Evolutionary conservation across 2,888 invertebrate species (phyloP).

Genomic region (Habrosyne pyritoides): DNA sequence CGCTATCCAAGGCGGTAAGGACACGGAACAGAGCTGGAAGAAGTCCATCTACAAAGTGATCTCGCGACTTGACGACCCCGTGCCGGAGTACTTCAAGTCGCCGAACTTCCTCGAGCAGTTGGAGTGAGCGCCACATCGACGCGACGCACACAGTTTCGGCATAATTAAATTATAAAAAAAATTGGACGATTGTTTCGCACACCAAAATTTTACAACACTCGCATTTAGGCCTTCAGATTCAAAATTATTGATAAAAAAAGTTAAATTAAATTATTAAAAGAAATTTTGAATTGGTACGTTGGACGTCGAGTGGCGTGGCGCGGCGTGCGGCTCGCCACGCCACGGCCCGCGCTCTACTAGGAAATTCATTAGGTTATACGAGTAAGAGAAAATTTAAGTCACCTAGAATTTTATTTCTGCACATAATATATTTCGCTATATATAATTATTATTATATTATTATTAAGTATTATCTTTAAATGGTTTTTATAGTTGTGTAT

Average conservation of each 20-base stretch:
- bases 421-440: slow-evolving; percentile 84
- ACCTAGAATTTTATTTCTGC: slow-evolving; percentile 84
- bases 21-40: slow-evolving; percentile 99
- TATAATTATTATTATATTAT: slow-evolving; percentile 83
- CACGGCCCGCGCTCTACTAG: slow-evolving; percentile 71
- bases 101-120: slow-evolving; percentile 99
- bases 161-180: slow-evolving; percentile 56
- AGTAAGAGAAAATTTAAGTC: slow-evolving; percentile 83
- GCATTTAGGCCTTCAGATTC: slow-evolving; percentile 87
- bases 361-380: slow-evolving; percentile 81
- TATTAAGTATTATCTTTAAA: slow-evolving; percentile 84
- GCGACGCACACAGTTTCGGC: slow-evolving; percentile 68
- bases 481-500: slow-evolving; percentile 84
- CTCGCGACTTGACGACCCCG: slow-evolving; percentile 98
- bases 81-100: slow-evolving; percentile 99
- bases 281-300: slow-evolving; percentile 74
- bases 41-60: slow-evolving; percentile 99
- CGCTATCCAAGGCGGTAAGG: slow-evolving; percentile 97
- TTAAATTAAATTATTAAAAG: slow-evolving; percentile 77
- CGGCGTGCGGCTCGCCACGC: slow-evolving; percentile 33
- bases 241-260: slow-evolving; percentile 83
- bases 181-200: slow-evolving; percentile 81
- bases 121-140: slow-evolving; percentile 86
- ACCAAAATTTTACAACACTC: slow-evolving; percentile 86
- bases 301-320: slow-evolving; percentile 68